Evolutionary conservation across 1,140 invertebrate genomes (phyloP).

Genomic region (Zaprionus lachaisei): DNA sequence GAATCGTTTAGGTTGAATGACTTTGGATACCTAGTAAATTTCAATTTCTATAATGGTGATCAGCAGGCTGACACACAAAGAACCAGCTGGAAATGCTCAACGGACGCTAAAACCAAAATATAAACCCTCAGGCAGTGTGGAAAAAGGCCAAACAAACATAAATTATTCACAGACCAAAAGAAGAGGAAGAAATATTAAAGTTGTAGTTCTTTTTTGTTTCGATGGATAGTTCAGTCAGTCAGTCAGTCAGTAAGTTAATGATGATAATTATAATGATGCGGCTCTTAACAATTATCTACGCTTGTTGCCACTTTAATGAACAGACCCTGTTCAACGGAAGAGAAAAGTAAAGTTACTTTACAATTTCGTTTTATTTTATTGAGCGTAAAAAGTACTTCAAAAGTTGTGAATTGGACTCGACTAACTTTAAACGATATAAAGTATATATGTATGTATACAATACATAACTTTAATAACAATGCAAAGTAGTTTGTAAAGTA

Average conservation of each 20-base stretch:
- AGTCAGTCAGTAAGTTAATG: constrained; percentile 76
- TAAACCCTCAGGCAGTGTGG: constrained; percentile 23
- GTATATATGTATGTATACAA: not conserved
- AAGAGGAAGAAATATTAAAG: constrained; percentile 23
- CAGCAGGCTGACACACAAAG: constrained; percentile 19
- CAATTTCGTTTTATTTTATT: constrained; percentile 41
- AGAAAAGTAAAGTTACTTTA: constrained; percentile 15
- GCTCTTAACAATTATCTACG: constrained; percentile 62
- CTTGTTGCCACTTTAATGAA: constrained; percentile 58
- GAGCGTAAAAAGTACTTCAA: constrained; percentile 46
- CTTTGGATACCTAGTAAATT: constrained; percentile 62
- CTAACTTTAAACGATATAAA: constrained; percentile 7
- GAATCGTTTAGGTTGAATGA: constrained; percentile 73
- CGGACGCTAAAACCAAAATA: constrained; percentile 8
- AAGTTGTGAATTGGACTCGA: constrained; percentile 23
- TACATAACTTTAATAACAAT: constrained; percentile 6
- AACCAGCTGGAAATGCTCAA: constrained; percentile 7
- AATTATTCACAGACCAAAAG: constrained; percentile 51
- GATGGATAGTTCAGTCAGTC: constrained; percentile 16
- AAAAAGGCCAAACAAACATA: constrained; percentile 34
- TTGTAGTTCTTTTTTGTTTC: constrained; percentile 21
- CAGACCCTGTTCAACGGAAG: constrained; percentile 18
- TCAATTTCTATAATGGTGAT: constrained; percentile 68
- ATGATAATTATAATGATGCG: constrained; percentile 67
- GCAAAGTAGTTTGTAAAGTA: constrained; percentile 7